phyloP scores from a whole-genome alignment of 1,140 invertebrate genomes.

The Matsumurasca onukii region DNA sequence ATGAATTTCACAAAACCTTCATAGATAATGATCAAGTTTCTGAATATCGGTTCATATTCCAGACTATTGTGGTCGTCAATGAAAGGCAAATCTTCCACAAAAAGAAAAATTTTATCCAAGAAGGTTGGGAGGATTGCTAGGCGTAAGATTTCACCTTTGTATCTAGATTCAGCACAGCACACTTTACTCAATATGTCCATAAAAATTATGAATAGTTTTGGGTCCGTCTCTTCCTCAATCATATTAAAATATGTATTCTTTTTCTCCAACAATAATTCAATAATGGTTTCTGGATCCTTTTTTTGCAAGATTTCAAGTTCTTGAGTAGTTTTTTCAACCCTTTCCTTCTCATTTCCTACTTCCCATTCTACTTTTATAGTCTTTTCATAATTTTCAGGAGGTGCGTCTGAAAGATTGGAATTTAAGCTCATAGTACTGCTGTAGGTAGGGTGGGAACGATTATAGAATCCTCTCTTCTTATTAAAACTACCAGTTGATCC shows the following conservation, averaged over 20 bases:
- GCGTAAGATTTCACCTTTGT: neutral
- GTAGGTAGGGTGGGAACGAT: too few relatives aligned
- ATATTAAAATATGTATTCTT: neutral
- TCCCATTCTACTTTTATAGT: too few relatives aligned
- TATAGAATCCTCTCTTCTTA: too few relatives aligned
- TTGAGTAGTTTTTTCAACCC: too few relatives aligned
- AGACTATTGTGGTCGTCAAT: neutral
- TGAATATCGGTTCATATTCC: conserved; percentile 4
- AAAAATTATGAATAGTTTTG: neutral
- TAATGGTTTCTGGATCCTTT: neutral
- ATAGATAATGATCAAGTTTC: neutral
- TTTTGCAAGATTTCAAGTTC: neutral
- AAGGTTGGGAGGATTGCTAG: neutral
- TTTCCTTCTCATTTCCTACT: too few relatives aligned
- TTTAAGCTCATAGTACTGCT: too few relatives aligned
- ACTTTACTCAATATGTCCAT: conserved; percentile 14
- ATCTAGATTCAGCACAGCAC: neutral
- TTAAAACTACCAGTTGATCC: too few relatives aligned
- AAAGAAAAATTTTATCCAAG: neutral
- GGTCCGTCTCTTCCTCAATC: neutral
- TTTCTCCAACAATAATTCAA: neutral
- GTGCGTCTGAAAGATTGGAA: too few relatives aligned
- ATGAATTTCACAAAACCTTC: conserved; percentile 2
- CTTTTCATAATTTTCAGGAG: too few relatives aligned
- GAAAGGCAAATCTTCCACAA: neutral